A percentile compares a stretch with the other conserved stretches of the same genome.
These are phyloP conservation scores for Bombycilla garrulus DNA, from an alignment of 2,113 vertebrate species.

Conservation along the genomic window DNA sequence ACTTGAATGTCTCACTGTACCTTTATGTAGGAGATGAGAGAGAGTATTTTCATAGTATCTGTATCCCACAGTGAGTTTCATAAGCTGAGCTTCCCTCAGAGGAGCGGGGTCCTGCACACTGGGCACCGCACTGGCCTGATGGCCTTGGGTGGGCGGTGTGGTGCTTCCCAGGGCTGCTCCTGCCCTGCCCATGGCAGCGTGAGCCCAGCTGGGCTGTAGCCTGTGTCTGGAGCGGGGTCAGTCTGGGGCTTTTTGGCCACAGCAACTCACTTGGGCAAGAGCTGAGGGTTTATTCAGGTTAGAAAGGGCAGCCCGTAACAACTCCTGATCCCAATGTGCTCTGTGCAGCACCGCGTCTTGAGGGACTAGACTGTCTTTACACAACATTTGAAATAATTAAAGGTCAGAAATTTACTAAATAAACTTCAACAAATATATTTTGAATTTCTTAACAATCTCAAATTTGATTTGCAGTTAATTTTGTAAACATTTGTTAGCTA, in stretches of 20 bases:
- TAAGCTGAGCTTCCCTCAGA: neutral
- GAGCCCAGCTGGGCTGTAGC: neutral
- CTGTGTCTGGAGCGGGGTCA: fast-evolving
- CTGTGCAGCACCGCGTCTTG: fast-evolving
- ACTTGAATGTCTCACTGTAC: constrained; percentile 24
- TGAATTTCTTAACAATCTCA: constrained; percentile 4
- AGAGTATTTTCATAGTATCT: neutral
- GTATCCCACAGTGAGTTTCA: neutral
- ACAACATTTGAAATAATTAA: neutral
- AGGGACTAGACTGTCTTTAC: neutral
- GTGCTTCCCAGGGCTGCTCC: neutral
- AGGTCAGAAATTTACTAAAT: neutral
- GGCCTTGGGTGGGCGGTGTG: neutral
- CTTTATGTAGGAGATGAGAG: constrained; percentile 46
- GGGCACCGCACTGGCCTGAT: neutral
- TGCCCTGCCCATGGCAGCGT: neutral
- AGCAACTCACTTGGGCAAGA: neutral
- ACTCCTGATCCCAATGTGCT: fast-evolving
- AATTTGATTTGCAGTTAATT: constrained; percentile 9
- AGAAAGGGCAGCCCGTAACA: neutral
- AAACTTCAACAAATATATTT: neutral
- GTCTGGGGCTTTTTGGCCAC: neutral
- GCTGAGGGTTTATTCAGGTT: neutral
- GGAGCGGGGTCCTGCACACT: neutral
- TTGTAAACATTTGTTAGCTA: constrained; percentile 10